Conservation (phyloP, 2,888 invertebrate genomes). For the Tridacna crocea region DNA sequence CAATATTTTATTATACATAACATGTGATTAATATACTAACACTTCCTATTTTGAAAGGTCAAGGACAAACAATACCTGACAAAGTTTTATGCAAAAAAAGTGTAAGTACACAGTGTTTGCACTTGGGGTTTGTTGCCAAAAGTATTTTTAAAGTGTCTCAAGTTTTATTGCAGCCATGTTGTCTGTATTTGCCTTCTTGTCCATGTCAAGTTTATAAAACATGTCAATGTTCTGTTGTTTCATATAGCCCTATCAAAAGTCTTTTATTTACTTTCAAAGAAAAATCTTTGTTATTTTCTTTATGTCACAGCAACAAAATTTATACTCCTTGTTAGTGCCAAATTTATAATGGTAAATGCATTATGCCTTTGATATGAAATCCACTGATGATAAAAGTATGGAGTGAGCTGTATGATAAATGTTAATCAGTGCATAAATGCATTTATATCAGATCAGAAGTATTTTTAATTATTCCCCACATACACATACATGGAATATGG, state of each 20-base stretch:
- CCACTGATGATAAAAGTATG: no score
- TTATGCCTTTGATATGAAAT: no score
- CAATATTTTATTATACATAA: not conserved
- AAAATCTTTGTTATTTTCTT: no score
- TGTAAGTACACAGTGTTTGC: slow-evolving; percentile 58
- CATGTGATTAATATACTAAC: slow-evolving; percentile 6
- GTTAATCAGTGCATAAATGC: no score
- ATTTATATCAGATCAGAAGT: no score
- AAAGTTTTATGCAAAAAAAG: slow-evolving; percentile 60
- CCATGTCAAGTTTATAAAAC: not conserved
- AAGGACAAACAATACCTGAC: slow-evolving; percentile 56
- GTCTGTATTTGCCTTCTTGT: not conserved
- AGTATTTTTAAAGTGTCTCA: not conserved
- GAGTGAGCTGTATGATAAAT: no score
- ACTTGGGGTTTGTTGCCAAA: slow-evolving; percentile 24
- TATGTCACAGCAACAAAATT: no score
- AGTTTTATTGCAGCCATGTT: not conserved
- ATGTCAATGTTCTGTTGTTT: not conserved
- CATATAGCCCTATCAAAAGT: not conserved
- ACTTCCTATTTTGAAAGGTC: slow-evolving; percentile 15
- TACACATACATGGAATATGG: no score
- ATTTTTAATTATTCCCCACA: no score
- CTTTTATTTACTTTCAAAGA: no score
- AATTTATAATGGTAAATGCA: no score
- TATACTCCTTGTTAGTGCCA: no score